Evolutionary conservation across 2,888 invertebrate genomes (phyloP), one percentile per base, ranked within the genome.

Genomic region (Eupithecia pulchellata): DNA sequence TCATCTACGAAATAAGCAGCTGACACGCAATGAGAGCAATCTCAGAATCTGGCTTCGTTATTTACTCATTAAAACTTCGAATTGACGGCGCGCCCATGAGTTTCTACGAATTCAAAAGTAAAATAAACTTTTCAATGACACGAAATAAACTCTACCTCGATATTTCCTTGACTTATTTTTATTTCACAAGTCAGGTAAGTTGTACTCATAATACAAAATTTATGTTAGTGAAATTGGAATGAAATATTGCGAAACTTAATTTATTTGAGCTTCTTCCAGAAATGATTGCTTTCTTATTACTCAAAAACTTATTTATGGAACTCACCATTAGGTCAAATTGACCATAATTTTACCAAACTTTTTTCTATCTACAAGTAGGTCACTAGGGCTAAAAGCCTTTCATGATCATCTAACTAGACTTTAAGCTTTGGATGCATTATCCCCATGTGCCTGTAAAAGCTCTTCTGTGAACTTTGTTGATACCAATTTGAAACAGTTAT

Each of bases 11-110:
- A 68, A 63, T 69, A 72, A 66, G 34, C 20, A 65, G 61, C 76
- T 75, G 78, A 79, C 75, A 82, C 75, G 82, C 84, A 83, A 88
- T 90, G 82, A 85, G 89, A 90, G 87, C 88, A 88, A 85, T 87
- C 81, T 81, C 76, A 69, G 84, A 84, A 87, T 86, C 85, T 81
- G 79, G 82, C 82, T 84, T 90, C 84, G 91, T 91, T 92, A 91
- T 92, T 92, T 92, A 91, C 91, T 91, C 91, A 92, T 92, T 92
- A 91, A 89, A 92, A 91, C 88, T 91, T 91, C 77, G 84, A 82
- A 89, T 90, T 88, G 89, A 84, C 85, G 86, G 85, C 86, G 86
- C 85, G 86, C 84, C 80, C 84, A 86, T n/a, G n/a, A n/a, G n/a
- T 86, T 84, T 79, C 83, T 75, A 72, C 78, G 80, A 78, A 84